Evolutionary conservation across 2,113 vertebrate genomes (phyloP).

Genomic region (Poeciliopsis prolifica): DNA sequence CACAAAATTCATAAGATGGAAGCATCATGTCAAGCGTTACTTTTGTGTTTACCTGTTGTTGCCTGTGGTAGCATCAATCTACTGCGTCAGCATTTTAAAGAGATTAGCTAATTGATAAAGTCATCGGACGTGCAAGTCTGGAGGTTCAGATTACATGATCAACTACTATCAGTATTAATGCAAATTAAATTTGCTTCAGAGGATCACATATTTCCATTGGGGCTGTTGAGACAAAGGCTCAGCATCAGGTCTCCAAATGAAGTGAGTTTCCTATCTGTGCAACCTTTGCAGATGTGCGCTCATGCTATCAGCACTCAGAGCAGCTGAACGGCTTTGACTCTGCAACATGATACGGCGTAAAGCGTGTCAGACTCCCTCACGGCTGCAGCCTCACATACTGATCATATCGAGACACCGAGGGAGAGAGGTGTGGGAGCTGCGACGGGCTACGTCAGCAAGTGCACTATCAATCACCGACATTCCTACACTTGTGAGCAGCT

Average conservation of each 20-base stretch:
- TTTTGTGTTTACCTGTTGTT: neutral
- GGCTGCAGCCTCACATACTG: conserved; percentile 61
- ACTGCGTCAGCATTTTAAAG: neutral
- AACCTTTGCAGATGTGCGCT: conserved; percentile 46
- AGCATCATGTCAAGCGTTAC: neutral
- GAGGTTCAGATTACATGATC: conserved; percentile 9
- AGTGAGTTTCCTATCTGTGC: conserved; percentile 41
- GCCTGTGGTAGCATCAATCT: neutral
- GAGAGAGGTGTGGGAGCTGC: conserved; percentile 51
- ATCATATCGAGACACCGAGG: conserved; percentile 57
- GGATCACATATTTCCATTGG: conserved; percentile 8
- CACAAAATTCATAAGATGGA: neutral
- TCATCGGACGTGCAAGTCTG: neutral
- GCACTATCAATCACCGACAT: conserved; percentile 72
- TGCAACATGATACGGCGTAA: conserved; percentile 71
- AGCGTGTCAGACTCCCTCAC: conserved; percentile 54
- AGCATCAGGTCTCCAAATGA: conserved; percentile 40
- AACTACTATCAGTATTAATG: neutral
- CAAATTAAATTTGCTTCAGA: conserved; percentile 16
- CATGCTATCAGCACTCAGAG: conserved; percentile 48
- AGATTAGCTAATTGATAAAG: neutral
- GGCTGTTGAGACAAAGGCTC: conserved; percentile 5
- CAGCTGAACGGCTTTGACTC: conserved; percentile 53
- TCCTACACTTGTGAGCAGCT: conserved; percentile 64
- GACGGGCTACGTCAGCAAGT: conserved; percentile 61